Conservation (phyloP, 2,113 vertebrate genomes). For the Edolisoma coerulescens region DNA sequence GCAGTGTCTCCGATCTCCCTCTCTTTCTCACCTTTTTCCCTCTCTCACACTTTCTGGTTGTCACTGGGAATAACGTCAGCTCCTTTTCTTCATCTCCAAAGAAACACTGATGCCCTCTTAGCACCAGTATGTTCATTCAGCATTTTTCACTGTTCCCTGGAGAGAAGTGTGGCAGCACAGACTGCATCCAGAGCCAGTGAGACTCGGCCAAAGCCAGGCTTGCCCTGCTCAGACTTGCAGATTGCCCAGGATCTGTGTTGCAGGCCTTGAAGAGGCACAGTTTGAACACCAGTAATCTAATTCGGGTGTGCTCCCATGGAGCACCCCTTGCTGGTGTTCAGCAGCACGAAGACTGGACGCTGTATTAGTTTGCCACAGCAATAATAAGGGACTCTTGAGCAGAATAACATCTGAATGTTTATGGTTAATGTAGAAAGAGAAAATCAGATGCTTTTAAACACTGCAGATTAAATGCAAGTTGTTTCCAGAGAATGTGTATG, state of each 20-base stretch:
- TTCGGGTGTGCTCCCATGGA: neutral
- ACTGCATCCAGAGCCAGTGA: neutral
- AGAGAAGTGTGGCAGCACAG: neutral
- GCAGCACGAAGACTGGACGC: neutral
- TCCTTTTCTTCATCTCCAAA: constrained; percentile 15
- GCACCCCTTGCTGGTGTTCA: neutral
- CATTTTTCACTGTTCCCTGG: neutral
- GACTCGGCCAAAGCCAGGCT: neutral
- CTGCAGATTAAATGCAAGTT: constrained; percentile 30
- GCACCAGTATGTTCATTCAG: neutral
- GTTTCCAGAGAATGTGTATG: constrained; percentile 30
- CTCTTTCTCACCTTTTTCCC: constrained; percentile 41
- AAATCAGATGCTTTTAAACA: neutral
- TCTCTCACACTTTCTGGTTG: constrained; percentile 38
- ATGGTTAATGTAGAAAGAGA: constrained; percentile 4
- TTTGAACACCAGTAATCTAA: neutral
- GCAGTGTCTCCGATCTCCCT: neutral
- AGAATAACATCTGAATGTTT: neutral
- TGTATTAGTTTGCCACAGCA: neutral
- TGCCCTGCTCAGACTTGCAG: constrained; percentile 1
- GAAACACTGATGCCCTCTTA: constrained; percentile 25
- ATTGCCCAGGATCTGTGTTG: neutral
- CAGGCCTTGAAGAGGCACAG: neutral
- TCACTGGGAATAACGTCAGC: constrained; percentile 10
- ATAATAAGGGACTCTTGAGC: neutral